Base-by-base conservation (phyloP, 2,888 invertebrate species). In the Oasisia sp. region DNA sequence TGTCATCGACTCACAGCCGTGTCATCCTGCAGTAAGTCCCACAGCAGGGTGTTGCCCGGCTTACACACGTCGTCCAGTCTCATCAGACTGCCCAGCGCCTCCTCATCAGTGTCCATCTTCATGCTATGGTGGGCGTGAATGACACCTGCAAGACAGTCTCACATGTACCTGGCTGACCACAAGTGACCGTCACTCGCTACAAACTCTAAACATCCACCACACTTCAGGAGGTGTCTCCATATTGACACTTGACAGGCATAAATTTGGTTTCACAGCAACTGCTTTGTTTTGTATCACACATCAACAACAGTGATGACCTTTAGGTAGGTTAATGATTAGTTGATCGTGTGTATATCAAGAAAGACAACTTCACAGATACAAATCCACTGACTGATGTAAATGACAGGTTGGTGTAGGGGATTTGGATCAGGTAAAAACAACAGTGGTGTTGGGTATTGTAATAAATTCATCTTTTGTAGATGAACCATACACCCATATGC, bases 1-100 rank as follows among this genome's bases (percentile, higher is more conserved):
- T 19, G 11, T 27, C 27, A 74, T 74, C 27, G 45, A 94, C 95
- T 95, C 93, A 96, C 95, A 7, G 95, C 95, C 90, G 93, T 95
- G 91, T 96, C 95, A 91, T 99, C 99, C 96, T 99, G 99, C 94
- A 99, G 97, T 93, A 99, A 97, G 97, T 99, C 99, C 99, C 99
- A 99, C 1, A 99, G 97, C 93, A 99, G 97, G 9, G 99, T 99
- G 96, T 98, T 98, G 1, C 99, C 99, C 89, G 98, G 98, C 94
- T 98, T 98, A 96, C 99, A 99, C 45, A 99, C 98, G 93, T 96
- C 95, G 92, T 95, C 95, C 89, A 94, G 92, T 89, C 90, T 92
- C 32, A 92, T 91, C 44, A 91, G 14, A 27, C 14, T 91, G 9
- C 91, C 38, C 91, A 91, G 14, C 1, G 90, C 32, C 32, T 74